These are phyloP conservation scores for Perca fluviatilis DNA, from an alignment of 2,113 vertebrate genomes.

Conservation along the genomic window DNA sequence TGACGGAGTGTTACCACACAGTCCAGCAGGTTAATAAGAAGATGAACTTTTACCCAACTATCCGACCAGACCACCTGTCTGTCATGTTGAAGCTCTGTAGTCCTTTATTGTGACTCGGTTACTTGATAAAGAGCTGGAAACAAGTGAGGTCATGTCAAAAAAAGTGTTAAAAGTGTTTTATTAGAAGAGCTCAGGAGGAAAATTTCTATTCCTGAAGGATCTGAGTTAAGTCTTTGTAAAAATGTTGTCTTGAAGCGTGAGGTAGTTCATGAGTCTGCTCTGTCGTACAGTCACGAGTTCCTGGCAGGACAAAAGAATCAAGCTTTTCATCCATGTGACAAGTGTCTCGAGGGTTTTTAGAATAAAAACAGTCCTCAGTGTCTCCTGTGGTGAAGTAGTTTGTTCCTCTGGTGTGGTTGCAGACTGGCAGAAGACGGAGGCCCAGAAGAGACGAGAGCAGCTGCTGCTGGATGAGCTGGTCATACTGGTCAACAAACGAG, in stretches of 20 bases:
- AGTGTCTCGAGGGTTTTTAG: neutral
- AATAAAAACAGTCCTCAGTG: neutral
- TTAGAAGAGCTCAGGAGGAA: neutral
- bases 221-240: neutral
- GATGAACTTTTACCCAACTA: neutral
- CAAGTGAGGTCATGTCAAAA: slow-evolving; percentile 6
- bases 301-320: neutral
- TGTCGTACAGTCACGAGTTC: neutral
- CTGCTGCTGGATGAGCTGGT: slow-evolving; percentile 97
- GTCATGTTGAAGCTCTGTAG: neutral
- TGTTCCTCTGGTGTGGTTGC: slow-evolving; percentile 52
- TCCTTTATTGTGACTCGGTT: neutral
- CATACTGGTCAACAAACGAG: slow-evolving; percentile 96
- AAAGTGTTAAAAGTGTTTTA: neutral
- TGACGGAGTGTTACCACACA: slow-evolving; percentile 1
- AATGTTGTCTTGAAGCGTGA: neutral
- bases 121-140: neutral
- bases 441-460: slow-evolving; percentile 96
- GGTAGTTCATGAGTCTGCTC: neutral
- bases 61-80: neutral
- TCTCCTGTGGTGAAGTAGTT: slow-evolving; percentile 13
- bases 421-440: slow-evolving; percentile 99
- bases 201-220: neutral
- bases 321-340: neutral
- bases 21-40: slow-evolving; percentile 28